Percentiles rank a stretch among this genome's conserved stretches.
Evolutionary conservation across 2,888 invertebrate genomes (phyloP).

Genomic region (Dryadula phaetusa): DNA sequence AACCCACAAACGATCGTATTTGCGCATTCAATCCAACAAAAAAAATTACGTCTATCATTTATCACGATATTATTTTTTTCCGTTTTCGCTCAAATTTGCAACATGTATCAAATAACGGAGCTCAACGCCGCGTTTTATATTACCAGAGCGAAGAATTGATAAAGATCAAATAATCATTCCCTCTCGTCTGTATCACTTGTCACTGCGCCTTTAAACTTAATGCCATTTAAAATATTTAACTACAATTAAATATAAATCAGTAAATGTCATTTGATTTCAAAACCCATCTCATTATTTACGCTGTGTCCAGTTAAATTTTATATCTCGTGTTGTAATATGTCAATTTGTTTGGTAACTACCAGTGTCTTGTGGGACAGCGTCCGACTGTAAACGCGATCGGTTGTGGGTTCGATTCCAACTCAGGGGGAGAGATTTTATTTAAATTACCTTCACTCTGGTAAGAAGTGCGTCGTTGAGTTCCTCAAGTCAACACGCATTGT

Average conservation of each 20-base stretch:
- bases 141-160: too few species aligned
- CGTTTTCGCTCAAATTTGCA: too few species aligned
- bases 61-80: too few species aligned
- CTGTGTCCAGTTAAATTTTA: slow-evolving; percentile 9
- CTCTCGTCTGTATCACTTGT: too few species aligned
- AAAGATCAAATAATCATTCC: too few species aligned
- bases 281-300: slow-evolving; percentile 2
- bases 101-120: too few species aligned
- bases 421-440: not conserved
- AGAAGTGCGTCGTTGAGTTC: not conserved
- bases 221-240: not conserved
- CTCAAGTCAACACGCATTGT: not conserved
- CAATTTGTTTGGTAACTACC: not conserved
- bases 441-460: not conserved
- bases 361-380: not conserved
- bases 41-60: too few species aligned
- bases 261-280: slow-evolving; percentile 5
- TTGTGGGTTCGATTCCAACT: not conserved
- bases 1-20: not conserved
- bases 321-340: slow-evolving; percentile 7
- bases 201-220: too few species aligned
- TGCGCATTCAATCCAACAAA: too few species aligned
- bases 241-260: slow-evolving; percentile 14
- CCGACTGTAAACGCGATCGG: not conserved
- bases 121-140: too few species aligned